Evolutionary conservation across 2,113 vertebrate genomes (phyloP).

Genomic region (Taurulus bubalis): DNA sequence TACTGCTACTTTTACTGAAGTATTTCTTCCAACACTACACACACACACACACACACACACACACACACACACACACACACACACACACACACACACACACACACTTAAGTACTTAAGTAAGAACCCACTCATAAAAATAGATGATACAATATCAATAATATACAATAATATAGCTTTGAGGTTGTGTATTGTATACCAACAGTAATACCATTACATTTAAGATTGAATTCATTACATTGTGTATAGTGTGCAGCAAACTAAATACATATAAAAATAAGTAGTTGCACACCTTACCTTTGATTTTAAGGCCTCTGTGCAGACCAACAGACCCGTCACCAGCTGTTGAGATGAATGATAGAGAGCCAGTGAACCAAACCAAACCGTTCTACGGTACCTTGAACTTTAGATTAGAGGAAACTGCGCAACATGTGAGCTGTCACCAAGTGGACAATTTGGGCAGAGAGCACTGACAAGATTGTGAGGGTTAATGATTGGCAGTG

Average conservation of each 20-base stretch:
- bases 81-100: not conserved
- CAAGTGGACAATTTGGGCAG: constrained; percentile 34
- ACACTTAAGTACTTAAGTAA: not conserved
- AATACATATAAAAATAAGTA: not conserved
- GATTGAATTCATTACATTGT: not conserved
- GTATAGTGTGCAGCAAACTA: not conserved
- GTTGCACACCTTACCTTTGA: constrained; percentile 44
- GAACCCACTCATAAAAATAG: not conserved
- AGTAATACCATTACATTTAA: not conserved
- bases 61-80: not conserved
- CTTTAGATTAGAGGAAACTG: constrained; percentile 69
- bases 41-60: not conserved
- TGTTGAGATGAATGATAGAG: constrained; percentile 36
- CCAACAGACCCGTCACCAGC: not conserved
- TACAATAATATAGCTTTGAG: too few species aligned
- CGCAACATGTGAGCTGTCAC: constrained; percentile 56
- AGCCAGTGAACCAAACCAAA: not conserved
- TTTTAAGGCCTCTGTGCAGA: not conserved
- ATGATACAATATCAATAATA: too few species aligned
- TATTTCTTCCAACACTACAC: not conserved
- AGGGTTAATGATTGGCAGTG: constrained; percentile 70
- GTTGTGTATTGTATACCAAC: not conserved
- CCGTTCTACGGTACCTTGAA: constrained; percentile 63
- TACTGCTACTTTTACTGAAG: not conserved
- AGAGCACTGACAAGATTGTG: constrained; percentile 25